Conservation (phyloP, 2,797 vertebrate species). For the Smutsia temminckii region DNA sequence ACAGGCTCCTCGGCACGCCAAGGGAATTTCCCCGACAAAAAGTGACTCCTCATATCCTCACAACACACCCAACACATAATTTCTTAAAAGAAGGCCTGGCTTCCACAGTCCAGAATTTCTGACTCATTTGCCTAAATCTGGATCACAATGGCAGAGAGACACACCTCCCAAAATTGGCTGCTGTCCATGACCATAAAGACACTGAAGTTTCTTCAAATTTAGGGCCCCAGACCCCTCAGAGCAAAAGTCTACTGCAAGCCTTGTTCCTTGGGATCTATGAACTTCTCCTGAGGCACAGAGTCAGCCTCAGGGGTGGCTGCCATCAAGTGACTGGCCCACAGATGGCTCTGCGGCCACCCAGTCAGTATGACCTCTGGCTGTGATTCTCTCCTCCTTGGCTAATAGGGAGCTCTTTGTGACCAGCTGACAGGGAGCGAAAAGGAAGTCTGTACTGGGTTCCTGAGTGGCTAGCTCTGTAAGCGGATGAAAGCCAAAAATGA, state of each 20-base stretch:
- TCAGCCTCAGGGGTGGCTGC: background rate
- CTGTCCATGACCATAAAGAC: background rate
- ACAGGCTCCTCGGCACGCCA: background rate
- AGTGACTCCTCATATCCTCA: background rate
- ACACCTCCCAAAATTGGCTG: background rate
- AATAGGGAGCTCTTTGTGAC: background rate
- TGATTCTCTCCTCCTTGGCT: background rate
- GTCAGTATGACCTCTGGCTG: background rate
- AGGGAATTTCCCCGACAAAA: slow-evolving; percentile 28
- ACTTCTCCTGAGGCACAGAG: background rate
- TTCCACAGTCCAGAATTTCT: background rate
- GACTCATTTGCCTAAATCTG: background rate
- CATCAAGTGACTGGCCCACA: background rate
- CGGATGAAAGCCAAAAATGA: background rate
- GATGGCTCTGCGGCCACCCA: background rate
- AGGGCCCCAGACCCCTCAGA: background rate
- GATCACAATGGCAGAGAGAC: background rate
- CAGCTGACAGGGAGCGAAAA: background rate
- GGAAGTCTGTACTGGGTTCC: background rate
- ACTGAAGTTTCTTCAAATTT: background rate
- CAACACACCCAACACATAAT: background rate
- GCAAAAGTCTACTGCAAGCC: background rate
- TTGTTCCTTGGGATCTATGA: background rate
- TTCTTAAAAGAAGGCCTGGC: background rate
- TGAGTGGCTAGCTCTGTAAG: background rate